Conservation (phyloP, 2,797 vertebrate species). For the Poeciliopsis gracilis region DNA sequence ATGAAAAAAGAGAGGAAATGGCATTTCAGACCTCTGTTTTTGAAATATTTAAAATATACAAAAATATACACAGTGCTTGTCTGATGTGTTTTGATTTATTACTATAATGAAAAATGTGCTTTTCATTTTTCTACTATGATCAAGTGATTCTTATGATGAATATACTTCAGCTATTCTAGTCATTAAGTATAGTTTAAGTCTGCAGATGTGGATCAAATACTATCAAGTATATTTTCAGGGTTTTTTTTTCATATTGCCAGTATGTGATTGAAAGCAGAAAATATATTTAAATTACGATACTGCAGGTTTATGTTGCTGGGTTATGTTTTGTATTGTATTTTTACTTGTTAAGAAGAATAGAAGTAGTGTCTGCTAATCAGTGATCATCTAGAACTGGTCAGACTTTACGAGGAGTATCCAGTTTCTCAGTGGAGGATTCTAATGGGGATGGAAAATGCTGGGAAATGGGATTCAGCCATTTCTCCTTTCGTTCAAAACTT, state of each 20-base stretch:
- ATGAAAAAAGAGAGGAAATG: not conserved
- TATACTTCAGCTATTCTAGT: not conserved
- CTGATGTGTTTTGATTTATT: not conserved
- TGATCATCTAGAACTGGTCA: not conserved
- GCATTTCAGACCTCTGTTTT: not conserved
- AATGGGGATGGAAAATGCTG: not conserved
- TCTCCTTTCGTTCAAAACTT: not conserved
- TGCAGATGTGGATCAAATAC: not conserved
- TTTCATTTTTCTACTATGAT: too few species aligned
- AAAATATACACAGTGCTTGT: not conserved
- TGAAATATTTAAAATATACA: not conserved
- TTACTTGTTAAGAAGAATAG: not conserved
- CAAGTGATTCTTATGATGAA: not conserved
- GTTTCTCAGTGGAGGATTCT: not conserved
- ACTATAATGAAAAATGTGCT: not conserved
- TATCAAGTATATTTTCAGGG: not conserved
- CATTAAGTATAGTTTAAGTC: not conserved
- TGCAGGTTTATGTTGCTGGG: not conserved
- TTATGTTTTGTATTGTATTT: not conserved
- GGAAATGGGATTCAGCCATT: not conserved
- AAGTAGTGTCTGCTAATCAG: not conserved
- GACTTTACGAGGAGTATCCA: not conserved
- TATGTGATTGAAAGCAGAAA: not conserved
- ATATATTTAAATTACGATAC: not conserved
- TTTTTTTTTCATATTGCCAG: not conserved